phyloP scores from a whole-genome alignment of 2,113 vertebrate genomes.

The Eretmodus cyanostictus region DNA sequence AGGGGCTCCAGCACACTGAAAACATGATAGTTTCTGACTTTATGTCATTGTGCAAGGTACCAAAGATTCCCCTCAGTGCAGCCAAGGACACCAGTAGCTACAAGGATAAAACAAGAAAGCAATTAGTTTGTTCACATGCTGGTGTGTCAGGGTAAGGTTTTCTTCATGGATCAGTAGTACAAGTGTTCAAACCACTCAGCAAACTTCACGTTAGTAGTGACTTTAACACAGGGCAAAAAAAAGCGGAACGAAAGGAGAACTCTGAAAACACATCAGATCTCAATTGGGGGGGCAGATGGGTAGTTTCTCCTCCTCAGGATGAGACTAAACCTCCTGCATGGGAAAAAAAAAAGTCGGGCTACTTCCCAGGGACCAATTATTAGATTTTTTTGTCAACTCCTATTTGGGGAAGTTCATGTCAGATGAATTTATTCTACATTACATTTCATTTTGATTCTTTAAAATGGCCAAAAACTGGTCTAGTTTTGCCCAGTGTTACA shows the following conservation, averaged over 20 bases:
- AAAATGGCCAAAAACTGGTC: neutral
- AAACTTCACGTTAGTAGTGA: neutral
- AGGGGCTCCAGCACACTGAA: neutral
- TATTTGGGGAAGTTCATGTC: neutral
- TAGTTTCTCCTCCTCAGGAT: neutral
- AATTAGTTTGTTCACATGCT: neutral
- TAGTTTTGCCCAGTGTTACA: neutral
- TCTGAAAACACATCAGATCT: neutral
- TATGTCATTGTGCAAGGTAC: neutral
- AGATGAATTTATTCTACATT: neutral
- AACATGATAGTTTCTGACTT: neutral
- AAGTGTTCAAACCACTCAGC: neutral
- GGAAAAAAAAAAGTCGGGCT: neutral
- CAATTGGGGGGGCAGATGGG: neutral
- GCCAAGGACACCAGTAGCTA: neutral
- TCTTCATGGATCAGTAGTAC: neutral
- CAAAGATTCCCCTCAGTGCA: neutral
- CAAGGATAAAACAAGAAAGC: neutral
- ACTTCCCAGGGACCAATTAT: neutral
- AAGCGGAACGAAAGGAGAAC: accelerated
- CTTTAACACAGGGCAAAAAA: neutral
- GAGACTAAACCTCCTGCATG: neutral
- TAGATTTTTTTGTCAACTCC: neutral
- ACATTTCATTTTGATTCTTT: neutral
- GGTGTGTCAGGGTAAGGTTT: neutral